Evolutionary conservation across 2,113 vertebrate genomes (phyloP), one percentile per base, ranked within the genome.

Genomic region (Prinia subflava): DNA sequence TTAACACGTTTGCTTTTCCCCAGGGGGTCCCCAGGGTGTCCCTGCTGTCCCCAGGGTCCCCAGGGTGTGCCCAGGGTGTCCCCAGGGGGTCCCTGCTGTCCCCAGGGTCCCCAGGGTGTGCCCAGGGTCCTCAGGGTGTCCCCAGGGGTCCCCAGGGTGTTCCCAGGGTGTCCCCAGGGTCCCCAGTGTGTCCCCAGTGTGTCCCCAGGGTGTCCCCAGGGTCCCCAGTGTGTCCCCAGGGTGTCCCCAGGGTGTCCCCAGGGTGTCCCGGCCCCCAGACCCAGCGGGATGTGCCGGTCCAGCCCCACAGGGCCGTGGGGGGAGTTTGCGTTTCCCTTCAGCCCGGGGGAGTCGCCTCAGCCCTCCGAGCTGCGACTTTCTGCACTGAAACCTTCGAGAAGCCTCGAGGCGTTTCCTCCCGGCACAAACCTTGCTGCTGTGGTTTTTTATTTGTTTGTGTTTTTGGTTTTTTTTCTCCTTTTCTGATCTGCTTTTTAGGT

Each of bases 221-320:
- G 14, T 41, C 41, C 41, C 22, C 46, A 5, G 6, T 2, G 41
- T 37, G n/a, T n/a, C 24, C 49, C 74, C 62, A 2, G 7, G 13
- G 33, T 41, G n/a, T n/a, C n/a, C 41, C 41, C 41, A 12, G 10
- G 14, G 41, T 41, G 41, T 41, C 41, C 41, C 41, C 41, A 41
- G 41, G n/a, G n/a, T 42, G 41, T 12, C 41, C 41, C 41, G 41
- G 41, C 41, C 41, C 42, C 42, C 42, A 16, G 42, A 44, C 42
- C 42, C 42, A 16, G 15, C 10, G n/a, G 42, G 30, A 31, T 2
- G n/a, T 0, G 24, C 65, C 5, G 52, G 3, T 27, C 27, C 17
- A 15, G 50, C 35, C 23, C 37, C 8, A 0, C 15, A 12, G 30
- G 20, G 6, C 37, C 7, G 8, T 9, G 44, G n/a, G 0, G 3